Evolutionary conservation across 2,113 vertebrate species (phyloP).

Genomic region (Sula dactylatra): DNA sequence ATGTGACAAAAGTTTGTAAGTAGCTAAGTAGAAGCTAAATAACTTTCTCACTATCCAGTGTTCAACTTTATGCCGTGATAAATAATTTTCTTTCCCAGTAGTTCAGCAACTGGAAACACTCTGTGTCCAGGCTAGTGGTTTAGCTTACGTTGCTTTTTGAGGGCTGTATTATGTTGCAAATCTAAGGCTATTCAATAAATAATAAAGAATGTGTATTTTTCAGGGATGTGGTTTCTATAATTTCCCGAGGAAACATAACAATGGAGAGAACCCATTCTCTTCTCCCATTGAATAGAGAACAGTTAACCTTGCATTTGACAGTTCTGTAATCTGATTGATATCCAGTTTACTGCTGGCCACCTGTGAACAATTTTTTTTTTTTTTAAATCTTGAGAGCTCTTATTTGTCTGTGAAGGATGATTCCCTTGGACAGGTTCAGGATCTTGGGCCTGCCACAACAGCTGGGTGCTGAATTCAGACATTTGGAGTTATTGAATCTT

Average conservation of each 20-base stretch:
- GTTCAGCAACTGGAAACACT: background rate
- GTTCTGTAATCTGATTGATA: background rate
- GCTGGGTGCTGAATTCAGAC: background rate
- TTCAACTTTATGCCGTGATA: background rate
- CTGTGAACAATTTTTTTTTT: background rate
- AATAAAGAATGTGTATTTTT: background rate
- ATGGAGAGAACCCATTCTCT: background rate
- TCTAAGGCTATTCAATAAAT: background rate
- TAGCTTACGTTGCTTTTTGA: background rate
- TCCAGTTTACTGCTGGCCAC: constrained; percentile 15
- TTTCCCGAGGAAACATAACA: background rate
- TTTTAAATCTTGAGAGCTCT: background rate
- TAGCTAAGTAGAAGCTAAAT: background rate
- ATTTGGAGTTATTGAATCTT: background rate
- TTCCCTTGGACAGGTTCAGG: background rate
- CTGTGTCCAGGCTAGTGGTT: background rate
- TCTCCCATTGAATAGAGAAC: background rate
- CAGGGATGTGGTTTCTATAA: background rate
- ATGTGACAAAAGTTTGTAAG: background rate
- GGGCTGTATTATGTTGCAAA: background rate
- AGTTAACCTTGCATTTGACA: background rate
- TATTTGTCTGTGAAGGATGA: background rate
- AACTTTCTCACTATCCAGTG: background rate
- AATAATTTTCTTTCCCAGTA: background rate
- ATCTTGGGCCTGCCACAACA: background rate